Conservation (phyloP, 2,797 vertebrate genomes). For the Huso huso region DNA sequence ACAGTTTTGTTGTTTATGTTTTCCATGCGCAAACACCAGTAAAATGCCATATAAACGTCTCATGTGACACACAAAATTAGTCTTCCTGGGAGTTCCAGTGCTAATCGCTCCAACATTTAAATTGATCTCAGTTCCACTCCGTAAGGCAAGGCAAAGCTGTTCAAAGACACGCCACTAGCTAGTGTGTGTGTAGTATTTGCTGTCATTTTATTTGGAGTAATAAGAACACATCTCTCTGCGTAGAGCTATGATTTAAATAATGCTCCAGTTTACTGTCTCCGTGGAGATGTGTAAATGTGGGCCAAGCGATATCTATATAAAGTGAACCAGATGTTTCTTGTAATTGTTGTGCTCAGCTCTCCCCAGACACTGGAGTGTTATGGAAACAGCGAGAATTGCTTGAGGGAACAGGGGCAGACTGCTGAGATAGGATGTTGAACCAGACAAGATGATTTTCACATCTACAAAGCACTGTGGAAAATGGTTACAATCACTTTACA, state of each 20-base stretch:
- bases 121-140: no score
- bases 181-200: background rate
- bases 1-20: no score
- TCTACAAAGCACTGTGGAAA: background rate
- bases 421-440: background rate
- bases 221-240: no score
- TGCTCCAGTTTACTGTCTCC: background rate
- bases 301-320: background rate
- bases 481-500: no score
- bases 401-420: background rate
- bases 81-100: no score
- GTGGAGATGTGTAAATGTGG: background rate
- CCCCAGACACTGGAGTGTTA: background rate
- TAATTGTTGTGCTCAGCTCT: conserved; percentile 8
- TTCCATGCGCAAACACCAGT: no score
- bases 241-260: background rate
- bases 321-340: conserved; percentile 5
- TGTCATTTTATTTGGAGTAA: background rate
- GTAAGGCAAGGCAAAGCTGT: background rate
- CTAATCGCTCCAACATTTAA: no score
- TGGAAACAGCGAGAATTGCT: background rate
- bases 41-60: no score
- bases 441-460: background rate
- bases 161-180: background rate
- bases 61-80: no score